These are phyloP conservation scores for Tangara arthus DNA, from an alignment of 2,797 vertebrate species.

Conservation along the genomic window DNA sequence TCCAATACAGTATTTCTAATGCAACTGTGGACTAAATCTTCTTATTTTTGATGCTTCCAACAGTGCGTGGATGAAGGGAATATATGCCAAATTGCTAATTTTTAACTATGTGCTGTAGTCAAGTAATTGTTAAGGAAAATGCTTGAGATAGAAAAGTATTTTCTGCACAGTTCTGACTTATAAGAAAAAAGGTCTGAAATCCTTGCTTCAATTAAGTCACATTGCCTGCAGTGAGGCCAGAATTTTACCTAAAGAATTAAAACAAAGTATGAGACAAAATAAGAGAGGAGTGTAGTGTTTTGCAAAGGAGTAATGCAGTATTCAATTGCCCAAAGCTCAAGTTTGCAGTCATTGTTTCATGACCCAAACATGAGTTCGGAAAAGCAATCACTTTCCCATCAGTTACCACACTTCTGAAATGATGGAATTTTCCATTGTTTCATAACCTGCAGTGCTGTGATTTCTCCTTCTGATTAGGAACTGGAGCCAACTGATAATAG, in stretches of 20 bases:
- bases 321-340: background rate
- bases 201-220: background rate
- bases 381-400: background rate
- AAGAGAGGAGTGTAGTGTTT: background rate
- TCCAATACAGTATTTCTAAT: background rate
- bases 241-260: slow-evolving; percentile 4
- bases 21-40: background rate
- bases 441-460: slow-evolving; percentile 28
- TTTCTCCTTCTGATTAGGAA: slow-evolving; percentile 41
- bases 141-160: background rate
- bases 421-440: slow-evolving; percentile 60
- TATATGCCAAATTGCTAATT: background rate
- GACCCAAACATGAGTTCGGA: background rate
- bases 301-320: background rate
- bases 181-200: background rate
- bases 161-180: background rate
- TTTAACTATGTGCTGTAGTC: background rate
- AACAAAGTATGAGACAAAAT: background rate
- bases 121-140: background rate
- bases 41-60: background rate
- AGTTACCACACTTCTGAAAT: background rate
- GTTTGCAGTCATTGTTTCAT: background rate
- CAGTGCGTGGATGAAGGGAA: background rate
- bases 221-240: background rate
- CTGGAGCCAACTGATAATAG: slow-evolving; percentile 48